Percentiles rank a stretch among this genome's conserved stretches.
Conservation (phyloP, 2,113 vertebrate genomes). For the Platichthys stellatus region DNA sequence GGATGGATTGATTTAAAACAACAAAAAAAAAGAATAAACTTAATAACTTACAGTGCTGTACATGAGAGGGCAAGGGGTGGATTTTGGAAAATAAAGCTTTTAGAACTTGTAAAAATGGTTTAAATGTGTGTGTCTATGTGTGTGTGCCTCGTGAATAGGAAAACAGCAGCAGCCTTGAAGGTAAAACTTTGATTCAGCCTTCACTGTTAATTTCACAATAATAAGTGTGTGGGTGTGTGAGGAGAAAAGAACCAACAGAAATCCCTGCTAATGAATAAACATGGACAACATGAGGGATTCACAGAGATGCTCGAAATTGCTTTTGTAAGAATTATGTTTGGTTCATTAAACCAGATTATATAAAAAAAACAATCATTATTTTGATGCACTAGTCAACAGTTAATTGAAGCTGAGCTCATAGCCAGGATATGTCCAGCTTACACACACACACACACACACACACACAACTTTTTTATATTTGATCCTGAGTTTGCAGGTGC, state of each 20-base stretch:
- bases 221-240: constrained; percentile 25
- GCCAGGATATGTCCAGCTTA: not conserved
- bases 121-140: constrained; percentile 13
- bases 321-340: not conserved
- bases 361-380: not conserved
- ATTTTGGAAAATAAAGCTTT: constrained; percentile 81
- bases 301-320: not conserved
- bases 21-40: not conserved
- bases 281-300: constrained; percentile 23
- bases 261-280: constrained; percentile 39
- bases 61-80: constrained; percentile 58
- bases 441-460: not conserved
- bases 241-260: not conserved
- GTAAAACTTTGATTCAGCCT: not conserved
- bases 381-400: not conserved
- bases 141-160: constrained; percentile 10
- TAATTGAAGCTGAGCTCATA: not conserved
- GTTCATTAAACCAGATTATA: not conserved
- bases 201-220: constrained; percentile 18
- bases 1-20: constrained; percentile 46
- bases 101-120: constrained; percentile 71
- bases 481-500: constrained; percentile 3
- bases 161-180: not conserved
- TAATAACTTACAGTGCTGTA: constrained; percentile 64
- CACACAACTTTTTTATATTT: not conserved